Base-by-base conservation (phyloP, 2,797 vertebrate species). In the Tokudaia tokunoshimensis region DNA sequence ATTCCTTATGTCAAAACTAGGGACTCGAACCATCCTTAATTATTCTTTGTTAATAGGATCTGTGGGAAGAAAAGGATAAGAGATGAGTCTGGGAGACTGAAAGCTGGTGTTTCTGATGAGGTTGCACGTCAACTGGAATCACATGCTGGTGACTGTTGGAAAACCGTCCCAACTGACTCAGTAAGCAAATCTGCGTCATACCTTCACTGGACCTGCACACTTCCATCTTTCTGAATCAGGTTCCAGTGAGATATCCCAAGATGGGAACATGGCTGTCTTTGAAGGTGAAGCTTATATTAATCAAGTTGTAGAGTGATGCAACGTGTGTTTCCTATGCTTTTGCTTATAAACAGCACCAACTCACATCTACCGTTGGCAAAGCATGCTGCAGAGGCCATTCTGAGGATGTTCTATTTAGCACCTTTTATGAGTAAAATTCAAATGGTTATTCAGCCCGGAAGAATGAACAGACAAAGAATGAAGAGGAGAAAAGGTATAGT, bases 141-240 rank as follows among this genome's bases (percentile, higher is more conserved):
- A 82, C 41, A 59, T 67, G 85, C 65, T 78, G 59, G 65, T 52
- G 52, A 88, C 5, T 88, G 70, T 11, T 92, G 44, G 31, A 78
- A 94, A 94, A 80, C 37, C 29, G 31, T 87, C 44, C 57, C 72
- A 86, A 94, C 4, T 63, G 41, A 80, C 52, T 19, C 20, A 76
- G 24, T 52, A 85, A 44, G 74, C 37, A 14, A 22, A 44, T 34
- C 55, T 34, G 89, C 13, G 81, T 89, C 81, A 1, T 37, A 44
- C 11, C 8, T 37, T 50, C 15, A 29, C 47, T 75, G 50, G 14
- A 82, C 86, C 14, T 2, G 57, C 37, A 59, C 75, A 93, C 37
- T 61, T 81, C 37, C 7, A 75, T 52, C 74, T 92, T 92, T 95
- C 81, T 93, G 89, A 93, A 76, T 67, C 24, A 91, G 81, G 34